Evolutionary conservation across 2,888 invertebrate species (phyloP).

Genomic region (Lomographa bimaculata): DNA sequence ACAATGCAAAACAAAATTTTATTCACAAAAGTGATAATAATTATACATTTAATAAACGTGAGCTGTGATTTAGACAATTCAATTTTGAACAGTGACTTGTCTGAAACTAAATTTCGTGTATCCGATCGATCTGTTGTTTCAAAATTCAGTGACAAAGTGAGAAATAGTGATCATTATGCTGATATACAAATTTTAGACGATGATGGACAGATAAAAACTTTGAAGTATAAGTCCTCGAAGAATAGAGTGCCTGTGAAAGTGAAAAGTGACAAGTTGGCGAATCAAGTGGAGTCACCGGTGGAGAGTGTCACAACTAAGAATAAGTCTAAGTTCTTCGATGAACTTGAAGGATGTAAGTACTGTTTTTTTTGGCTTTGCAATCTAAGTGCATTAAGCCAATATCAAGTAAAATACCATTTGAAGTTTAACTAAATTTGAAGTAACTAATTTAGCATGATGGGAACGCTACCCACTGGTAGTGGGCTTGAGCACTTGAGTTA

Average conservation of each 20-base stretch:
- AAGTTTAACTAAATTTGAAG: too few relatives aligned
- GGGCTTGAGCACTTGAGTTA: too few relatives aligned
- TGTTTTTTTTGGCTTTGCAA: constrained; percentile 1
- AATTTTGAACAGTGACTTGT: constrained; percentile 47
- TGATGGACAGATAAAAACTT: constrained; percentile 60
- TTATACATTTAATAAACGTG: constrained; percentile 41
- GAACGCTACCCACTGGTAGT: too few relatives aligned
- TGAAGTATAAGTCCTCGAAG: constrained; percentile 61
- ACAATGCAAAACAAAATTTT: constrained; percentile 23
- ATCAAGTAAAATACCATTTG: too few relatives aligned
- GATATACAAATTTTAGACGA: constrained; percentile 67
- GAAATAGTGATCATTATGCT: constrained; percentile 13
- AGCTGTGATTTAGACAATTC: constrained; percentile 38
- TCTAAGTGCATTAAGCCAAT: too few relatives aligned
- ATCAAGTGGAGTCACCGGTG: constrained; percentile 27
- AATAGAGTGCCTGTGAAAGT: constrained; percentile 38
- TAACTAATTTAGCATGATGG: too few relatives aligned
- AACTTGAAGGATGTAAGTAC: constrained; percentile 88
- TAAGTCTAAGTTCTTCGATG: constrained; percentile 87
- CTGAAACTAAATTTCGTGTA: constrained; percentile 52
- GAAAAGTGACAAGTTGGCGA: constrained; percentile 19
- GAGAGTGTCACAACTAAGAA: constrained; percentile 34
- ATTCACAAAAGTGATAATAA: constrained; percentile 39
- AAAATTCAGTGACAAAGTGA: constrained; percentile 43
- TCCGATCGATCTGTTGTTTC: constrained; percentile 42